Percentiles rank a stretch among this genome's conserved stretches.
Conservation (phyloP, 2,797 vertebrate genomes). For the Tympanoctomys barrerae region DNA sequence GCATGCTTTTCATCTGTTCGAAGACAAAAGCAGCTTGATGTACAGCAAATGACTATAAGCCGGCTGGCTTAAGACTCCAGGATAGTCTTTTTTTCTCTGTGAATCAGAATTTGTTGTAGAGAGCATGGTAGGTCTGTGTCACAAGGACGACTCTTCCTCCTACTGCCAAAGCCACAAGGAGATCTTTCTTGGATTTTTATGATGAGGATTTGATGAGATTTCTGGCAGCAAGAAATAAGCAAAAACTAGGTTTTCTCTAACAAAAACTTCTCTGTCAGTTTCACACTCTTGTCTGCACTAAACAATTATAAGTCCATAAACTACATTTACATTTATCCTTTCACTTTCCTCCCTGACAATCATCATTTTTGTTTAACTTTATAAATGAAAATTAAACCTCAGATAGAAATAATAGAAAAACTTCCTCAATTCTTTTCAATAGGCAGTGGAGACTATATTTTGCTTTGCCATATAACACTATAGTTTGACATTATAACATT, state of each 20-base stretch:
- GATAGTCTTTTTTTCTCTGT: not conserved
- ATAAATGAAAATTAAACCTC: constrained; percentile 18
- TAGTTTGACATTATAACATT: not conserved
- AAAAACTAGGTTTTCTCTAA: not conserved
- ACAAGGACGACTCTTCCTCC: not conserved
- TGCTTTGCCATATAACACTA: not conserved
- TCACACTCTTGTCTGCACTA: not conserved
- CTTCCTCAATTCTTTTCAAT: not conserved
- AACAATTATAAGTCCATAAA: not conserved
- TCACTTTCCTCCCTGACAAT: not conserved
- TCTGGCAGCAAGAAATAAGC: not conserved
- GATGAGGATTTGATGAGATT: not conserved
- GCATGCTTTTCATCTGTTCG: not conserved
- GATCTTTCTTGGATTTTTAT: not conserved
- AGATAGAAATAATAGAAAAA: not conserved
- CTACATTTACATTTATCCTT: not conserved
- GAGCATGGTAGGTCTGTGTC: not conserved
- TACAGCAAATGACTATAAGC: not conserved
- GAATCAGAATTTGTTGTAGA: not conserved
- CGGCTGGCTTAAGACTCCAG: not conserved
- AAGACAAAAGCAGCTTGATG: not conserved
- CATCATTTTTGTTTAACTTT: not conserved
- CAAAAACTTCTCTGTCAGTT: not conserved
- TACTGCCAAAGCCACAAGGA: not conserved
- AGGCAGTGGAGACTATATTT: not conserved